Evolutionary conservation across 2,113 vertebrate species (phyloP), one percentile per base, ranked within the genome.

Genomic region (Canis aureus): DNA sequence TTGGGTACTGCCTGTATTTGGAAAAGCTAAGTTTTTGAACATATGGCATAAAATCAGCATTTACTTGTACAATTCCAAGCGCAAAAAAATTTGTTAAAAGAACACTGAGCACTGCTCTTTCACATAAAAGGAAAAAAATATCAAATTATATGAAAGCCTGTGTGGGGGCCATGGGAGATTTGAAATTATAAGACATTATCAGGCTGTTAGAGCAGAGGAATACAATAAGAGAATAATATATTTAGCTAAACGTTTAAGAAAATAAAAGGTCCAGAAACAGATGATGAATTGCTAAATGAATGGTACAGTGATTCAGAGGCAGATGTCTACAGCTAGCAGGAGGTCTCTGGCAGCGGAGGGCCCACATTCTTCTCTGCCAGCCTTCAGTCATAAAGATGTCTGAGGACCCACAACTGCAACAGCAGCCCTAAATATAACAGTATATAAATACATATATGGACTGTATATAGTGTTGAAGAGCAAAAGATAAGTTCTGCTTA

Each of bases 11-110:
- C 29, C n/a, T 90, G 35, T 60, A 32, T 89, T 84, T 94, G 57
- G 79, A 74, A 89, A 93, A 93, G 81, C 66, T n/a, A 51, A 57
- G 80, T 67, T n/a, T 80, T 83, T 60, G 89, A 78, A 95, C 64
- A 94, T n/a, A 74, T 71, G 74, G 59, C 53, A 73, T 43, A 49
- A 92, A 80, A 89, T n/a, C 49, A 43, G 35, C 80, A 22, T 83
- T 94, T 89, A 66, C 59, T 97, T 91, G 78, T 57, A 89, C 7
- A 83, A 79, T 62, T 91, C n/a, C 16, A 55, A 89, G 74, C 29
- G 32, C 17, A 35, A 97, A 95, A 95, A 60, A 71, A 43, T 11
- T 10, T 78, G 62, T 81, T 96, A 66, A 86, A 83, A 97, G 60
- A 96, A 91, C 62, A 88, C 13, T 60, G 10, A 85, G 67, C 29